Conservation (phyloP, 2,113 vertebrate genomes). For the Alligator sinensis region DNA sequence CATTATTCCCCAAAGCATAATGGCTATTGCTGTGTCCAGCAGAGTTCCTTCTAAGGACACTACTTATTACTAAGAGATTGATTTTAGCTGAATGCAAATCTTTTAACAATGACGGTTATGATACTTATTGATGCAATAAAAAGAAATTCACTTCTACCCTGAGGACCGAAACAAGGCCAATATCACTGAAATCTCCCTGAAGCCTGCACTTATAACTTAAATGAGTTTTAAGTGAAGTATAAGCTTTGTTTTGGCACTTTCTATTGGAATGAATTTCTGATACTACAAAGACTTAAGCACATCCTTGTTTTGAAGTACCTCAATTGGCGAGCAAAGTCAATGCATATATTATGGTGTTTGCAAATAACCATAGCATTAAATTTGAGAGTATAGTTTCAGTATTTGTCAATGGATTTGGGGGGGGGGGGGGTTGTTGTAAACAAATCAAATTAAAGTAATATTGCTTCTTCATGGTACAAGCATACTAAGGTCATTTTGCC, state of each 20-base stretch:
- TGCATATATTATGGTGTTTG: too few relatives aligned
- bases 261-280: not conserved
- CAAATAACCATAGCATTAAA: not conserved
- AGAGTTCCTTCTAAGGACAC: not conserved
- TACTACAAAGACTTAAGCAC: not conserved
- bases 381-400: not conserved
- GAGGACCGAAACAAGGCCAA: not conserved
- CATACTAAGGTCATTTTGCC: not conserved
- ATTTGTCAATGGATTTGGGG: not conserved
- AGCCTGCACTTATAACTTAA: not conserved
- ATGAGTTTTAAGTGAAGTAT: not conserved
- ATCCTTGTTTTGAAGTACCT: not conserved
- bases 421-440: not conserved
- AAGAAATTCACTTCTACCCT: not conserved
- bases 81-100: constrained; percentile 20
- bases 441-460: not conserved
- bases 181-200: constrained; percentile 5
- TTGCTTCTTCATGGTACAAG: not conserved
- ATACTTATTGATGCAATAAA: not conserved
- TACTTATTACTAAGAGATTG: constrained; percentile 13
- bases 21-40: not conserved
- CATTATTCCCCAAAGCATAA: constrained; percentile 10
- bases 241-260: not conserved
- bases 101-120: not conserved
- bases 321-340: too few relatives aligned